phyloP scores from a whole-genome alignment of 2,113 vertebrate species.

The Microtus pennsylvanicus region DNA sequence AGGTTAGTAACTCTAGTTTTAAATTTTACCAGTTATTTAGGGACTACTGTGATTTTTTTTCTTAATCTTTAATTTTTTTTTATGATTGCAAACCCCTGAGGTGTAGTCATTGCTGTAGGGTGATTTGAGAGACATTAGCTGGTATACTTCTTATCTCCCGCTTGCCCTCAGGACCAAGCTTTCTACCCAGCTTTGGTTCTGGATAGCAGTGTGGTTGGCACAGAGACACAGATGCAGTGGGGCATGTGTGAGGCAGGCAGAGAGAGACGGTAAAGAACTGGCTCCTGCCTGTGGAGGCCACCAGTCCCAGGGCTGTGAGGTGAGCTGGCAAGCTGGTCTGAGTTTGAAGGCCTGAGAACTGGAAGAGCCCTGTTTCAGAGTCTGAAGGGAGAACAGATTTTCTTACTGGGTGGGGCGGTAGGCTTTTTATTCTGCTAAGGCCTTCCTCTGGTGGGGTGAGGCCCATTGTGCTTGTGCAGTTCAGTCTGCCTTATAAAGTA shows the following conservation, averaged over 20 bases:
- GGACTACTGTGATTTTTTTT: background rate
- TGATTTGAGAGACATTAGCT: background rate
- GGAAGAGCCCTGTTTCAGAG: background rate
- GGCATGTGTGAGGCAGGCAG: background rate
- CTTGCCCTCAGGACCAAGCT: background rate
- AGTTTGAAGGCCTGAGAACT: background rate
- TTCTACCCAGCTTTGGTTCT: background rate
- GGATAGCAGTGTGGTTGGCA: background rate
- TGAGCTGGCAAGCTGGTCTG: background rate
- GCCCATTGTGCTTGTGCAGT: background rate
- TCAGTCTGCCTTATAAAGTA: background rate
- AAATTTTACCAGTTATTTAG: slow-evolving; percentile 7
- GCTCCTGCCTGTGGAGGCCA: background rate
- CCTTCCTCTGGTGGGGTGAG: background rate
- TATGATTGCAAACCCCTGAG: background rate
- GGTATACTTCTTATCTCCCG: background rate
- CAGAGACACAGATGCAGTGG: background rate
- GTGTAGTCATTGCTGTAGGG: background rate
- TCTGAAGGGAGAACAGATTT: background rate
- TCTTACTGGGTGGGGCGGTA: background rate
- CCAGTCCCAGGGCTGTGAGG: background rate
- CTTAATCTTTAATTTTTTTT: background rate
- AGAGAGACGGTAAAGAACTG: background rate
- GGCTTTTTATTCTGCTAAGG: background rate
- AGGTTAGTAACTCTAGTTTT: background rate